A percentile compares a stretch with the other conserved stretches of the same genome.
These are phyloP conservation scores for Amphipoea lucens DNA, from an alignment of 2,888 invertebrate species.

Conservation along the genomic window DNA sequence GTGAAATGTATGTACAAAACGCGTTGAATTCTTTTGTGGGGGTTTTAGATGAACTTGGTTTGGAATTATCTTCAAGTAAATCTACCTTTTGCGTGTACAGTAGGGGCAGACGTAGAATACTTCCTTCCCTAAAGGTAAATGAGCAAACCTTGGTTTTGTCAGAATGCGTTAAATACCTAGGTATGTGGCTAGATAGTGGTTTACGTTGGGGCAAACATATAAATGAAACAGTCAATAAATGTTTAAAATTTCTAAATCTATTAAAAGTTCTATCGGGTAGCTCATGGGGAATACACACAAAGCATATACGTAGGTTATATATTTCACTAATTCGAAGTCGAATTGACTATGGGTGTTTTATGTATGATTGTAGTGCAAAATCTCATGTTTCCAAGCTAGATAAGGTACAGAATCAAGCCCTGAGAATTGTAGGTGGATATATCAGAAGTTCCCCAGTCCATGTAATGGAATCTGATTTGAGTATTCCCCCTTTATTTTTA, in stretches of 20 bases:
- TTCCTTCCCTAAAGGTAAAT: no score
- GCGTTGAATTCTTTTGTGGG: no score
- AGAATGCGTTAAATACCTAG: not conserved
- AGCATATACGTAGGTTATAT: no score
- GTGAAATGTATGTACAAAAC: no score
- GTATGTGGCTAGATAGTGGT: not conserved
- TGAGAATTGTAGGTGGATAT: constrained; percentile 5
- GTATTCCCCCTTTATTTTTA: not conserved
- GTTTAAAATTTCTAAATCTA: no score
- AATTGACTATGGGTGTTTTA: not conserved
- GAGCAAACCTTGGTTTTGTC: not conserved
- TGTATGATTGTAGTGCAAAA: not conserved
- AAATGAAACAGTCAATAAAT: not conserved
- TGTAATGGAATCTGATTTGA: constrained; percentile 14
- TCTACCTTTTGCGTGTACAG: no score
- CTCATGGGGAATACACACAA: no score
- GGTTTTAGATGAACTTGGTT: no score
- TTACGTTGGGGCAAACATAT: not conserved
- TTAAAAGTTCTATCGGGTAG: no score
- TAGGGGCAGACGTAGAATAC: no score
- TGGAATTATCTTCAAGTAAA: no score
- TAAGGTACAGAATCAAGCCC: not conserved
- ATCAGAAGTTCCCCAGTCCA: constrained; percentile 5
- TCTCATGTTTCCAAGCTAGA: not conserved
- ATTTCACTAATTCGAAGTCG: not conserved